Evolutionary conservation across 1,140 invertebrate species (phyloP).

Genomic region (Nautilus pompilius): DNA sequence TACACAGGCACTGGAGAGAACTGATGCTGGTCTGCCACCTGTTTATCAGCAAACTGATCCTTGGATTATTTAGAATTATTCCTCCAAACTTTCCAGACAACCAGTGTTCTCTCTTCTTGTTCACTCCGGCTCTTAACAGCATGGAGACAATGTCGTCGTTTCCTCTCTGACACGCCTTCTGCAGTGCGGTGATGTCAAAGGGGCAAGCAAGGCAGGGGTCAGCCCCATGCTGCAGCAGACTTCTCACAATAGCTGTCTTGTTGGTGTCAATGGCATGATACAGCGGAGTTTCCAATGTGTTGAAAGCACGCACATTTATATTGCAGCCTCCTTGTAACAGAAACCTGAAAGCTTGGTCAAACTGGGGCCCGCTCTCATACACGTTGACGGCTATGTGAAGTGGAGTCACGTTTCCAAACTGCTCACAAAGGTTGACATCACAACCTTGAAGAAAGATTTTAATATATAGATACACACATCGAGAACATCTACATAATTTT

Average conservation of each 20-base stretch:
- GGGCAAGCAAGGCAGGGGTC: constrained; percentile 30
- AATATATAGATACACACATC: not conserved
- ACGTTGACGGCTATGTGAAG: constrained; percentile 59
- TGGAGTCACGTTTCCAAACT: constrained; percentile 60
- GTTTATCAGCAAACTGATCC: not conserved
- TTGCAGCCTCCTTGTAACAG: constrained; percentile 55
- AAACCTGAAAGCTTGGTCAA: constrained; percentile 54
- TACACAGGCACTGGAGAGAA: constrained; percentile 7
- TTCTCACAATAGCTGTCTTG: constrained; percentile 52
- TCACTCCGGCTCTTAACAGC: constrained; percentile 11
- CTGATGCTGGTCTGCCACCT: constrained; percentile 1
- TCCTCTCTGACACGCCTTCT: constrained; percentile 12
- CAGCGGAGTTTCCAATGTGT: constrained; percentile 59
- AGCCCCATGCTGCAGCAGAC: constrained; percentile 57
- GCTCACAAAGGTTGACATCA: constrained; percentile 60
- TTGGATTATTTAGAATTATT: not conserved
- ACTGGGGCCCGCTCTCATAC: constrained; percentile 43
- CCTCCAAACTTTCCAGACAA: not conserved
- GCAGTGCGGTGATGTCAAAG: constrained; percentile 16
- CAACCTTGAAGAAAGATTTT: constrained; percentile 57
- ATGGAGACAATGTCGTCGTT: constrained; percentile 6
- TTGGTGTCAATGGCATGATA: constrained; percentile 55
- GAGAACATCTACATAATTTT: constrained; percentile 11
- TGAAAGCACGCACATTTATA: constrained; percentile 53
- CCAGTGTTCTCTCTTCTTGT: constrained; percentile 16